phyloP scores from a whole-genome alignment of 2,888 invertebrate species.

The Pseudococcus viburni region DNA sequence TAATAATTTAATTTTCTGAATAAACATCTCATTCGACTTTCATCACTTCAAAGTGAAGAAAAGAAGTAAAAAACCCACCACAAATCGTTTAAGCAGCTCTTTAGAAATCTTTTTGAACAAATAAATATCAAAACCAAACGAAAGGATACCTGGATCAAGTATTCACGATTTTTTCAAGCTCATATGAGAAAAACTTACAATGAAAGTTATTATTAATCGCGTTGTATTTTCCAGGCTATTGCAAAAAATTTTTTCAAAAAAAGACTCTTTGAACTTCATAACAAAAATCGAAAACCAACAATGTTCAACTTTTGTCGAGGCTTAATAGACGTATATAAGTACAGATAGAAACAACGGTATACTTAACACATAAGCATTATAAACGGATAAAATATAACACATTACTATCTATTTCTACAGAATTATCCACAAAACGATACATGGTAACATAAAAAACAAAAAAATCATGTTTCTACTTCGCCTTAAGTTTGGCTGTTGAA shows the following conservation, averaged over 20 bases:
- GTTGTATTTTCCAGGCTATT: background rate
- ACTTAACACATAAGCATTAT: background rate
- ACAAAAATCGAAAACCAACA: background rate
- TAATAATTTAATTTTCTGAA: background rate
- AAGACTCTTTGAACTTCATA: background rate
- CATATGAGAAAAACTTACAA: background rate
- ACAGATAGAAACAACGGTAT: background rate
- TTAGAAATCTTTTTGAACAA: background rate
- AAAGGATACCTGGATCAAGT: background rate
- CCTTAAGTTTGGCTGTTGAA: conserved; percentile 11
- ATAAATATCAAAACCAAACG: background rate
- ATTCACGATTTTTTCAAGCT: background rate
- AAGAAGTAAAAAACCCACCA: background rate
- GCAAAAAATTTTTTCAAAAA: background rate
- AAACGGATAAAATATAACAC: conserved; percentile 8
- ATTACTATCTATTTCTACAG: conserved; percentile 21
- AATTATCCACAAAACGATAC: conserved; percentile 40
- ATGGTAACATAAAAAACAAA: conserved; percentile 50
- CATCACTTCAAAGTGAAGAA: no score
- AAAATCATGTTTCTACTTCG: conserved; percentile 46
- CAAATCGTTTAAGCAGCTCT: background rate
- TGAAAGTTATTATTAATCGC: background rate
- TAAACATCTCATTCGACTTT: no score
- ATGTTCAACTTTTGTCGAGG: background rate
- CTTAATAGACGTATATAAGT: background rate